Percentiles rank a stretch among this genome's conserved stretches.
Conservation (phyloP, 2,113 vertebrate genomes). For the Datnioides undecimradiatus region DNA sequence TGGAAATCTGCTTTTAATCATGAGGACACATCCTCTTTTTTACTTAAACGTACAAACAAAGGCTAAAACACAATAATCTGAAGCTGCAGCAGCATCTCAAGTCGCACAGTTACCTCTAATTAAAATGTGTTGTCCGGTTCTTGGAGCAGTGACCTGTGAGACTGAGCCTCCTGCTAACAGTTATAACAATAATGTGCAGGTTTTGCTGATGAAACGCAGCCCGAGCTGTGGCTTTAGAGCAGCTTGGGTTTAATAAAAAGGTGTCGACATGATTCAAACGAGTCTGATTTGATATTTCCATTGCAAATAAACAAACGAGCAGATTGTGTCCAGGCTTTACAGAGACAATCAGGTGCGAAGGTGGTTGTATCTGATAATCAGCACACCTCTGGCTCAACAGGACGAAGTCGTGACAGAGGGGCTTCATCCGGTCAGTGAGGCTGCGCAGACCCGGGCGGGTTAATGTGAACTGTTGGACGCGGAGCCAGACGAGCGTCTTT, state of each 20-base stretch:
- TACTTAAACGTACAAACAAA: too few species aligned
- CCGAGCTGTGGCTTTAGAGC: neutral
- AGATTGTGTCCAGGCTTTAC: neutral
- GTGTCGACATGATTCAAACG: neutral
- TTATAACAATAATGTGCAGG: neutral
- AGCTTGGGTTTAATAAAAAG: too few species aligned
- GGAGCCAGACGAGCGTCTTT: constrained; percentile 12
- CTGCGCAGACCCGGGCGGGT: neutral
- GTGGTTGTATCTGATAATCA: constrained; percentile 40
- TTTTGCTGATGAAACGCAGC: neutral
- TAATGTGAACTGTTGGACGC: neutral
- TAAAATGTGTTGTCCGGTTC: neutral
- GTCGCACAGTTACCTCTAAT: neutral
- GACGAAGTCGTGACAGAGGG: constrained; percentile 11
- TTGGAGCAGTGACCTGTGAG: neutral
- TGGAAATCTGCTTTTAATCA: too few species aligned
- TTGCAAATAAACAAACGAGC: neutral
- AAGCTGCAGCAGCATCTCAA: neutral
- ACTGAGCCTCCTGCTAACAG: neutral
- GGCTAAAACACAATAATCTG: too few species aligned
- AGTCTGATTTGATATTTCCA: neutral
- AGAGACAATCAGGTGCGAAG: constrained; percentile 28
- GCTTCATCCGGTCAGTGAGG: neutral
- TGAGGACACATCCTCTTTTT: too few species aligned
- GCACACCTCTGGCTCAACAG: constrained; percentile 17